These are phyloP conservation scores for Prenolepis imparis DNA, from an alignment of 2,888 invertebrate species.

Conservation along the genomic window DNA sequence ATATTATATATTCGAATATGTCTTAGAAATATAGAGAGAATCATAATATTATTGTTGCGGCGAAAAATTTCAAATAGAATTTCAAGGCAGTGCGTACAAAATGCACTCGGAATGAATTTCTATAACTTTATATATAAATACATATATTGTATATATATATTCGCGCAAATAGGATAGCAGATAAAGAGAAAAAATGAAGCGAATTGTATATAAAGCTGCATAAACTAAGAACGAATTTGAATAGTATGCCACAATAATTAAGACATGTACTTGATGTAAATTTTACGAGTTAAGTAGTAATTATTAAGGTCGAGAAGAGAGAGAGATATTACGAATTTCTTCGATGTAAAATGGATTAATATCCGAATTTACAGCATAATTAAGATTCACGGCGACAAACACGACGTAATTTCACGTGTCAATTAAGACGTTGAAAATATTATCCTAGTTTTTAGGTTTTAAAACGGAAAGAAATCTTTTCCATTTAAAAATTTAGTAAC, in stretches of 20 bases:
- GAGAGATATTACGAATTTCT: slow-evolving; percentile 37
- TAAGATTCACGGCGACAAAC: background rate
- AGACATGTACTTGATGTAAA: slow-evolving; percentile 60
- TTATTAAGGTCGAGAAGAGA: slow-evolving; percentile 65
- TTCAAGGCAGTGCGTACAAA: slow-evolving; percentile 20
- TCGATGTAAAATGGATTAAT: slow-evolving; percentile 12
- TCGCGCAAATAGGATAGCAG: slow-evolving; percentile 15
- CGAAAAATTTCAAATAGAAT: slow-evolving; percentile 38
- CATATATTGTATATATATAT: slow-evolving; percentile 8
- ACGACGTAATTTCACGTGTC: no score
- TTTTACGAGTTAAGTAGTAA: slow-evolving; percentile 65
- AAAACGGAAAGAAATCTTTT: background rate
- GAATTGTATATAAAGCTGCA: slow-evolving; percentile 13
- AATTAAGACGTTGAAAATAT: background rate
- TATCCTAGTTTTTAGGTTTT: background rate
- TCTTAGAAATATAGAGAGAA: background rate
- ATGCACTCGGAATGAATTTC: slow-evolving; percentile 19
- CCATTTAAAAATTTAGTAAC: background rate
- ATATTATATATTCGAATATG: background rate
- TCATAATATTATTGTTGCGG: background rate
- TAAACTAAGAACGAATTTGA: slow-evolving; percentile 67
- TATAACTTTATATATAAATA: slow-evolving; percentile 12
- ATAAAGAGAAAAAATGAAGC: slow-evolving; percentile 36
- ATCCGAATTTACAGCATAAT: background rate
- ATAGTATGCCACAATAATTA: slow-evolving; percentile 67